phyloP scores from a whole-genome alignment of 2,888 invertebrate genomes.

The Polyploca ridens region DNA sequence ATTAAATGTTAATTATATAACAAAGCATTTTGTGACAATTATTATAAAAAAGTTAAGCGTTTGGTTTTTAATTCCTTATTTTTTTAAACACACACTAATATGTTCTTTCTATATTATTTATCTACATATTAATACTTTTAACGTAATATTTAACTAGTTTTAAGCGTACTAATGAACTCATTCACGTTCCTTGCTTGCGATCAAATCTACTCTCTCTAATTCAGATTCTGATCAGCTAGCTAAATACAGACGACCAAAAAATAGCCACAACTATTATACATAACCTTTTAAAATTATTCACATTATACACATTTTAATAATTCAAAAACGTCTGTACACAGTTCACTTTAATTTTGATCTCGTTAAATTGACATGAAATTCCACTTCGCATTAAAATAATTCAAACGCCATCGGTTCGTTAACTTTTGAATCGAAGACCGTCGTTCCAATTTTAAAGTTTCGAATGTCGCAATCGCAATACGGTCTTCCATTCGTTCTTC shows the following conservation, averaged over 20 bases:
- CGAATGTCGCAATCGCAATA: conserved; percentile 15
- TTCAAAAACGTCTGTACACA: conserved; percentile 42
- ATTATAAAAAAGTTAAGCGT: conserved; percentile 39
- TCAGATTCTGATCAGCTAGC: conserved; percentile 18
- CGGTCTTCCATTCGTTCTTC: conserved; percentile 12
- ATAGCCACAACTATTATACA: conserved; percentile 33
- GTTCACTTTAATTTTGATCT: conserved; percentile 33
- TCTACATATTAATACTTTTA: conserved; percentile 48
- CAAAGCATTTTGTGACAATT: conserved; percentile 39
- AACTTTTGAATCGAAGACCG: conserved; percentile 29
- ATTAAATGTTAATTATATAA: background rate
- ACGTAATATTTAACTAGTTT: conserved; percentile 45
- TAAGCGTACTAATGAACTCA: conserved; percentile 47
- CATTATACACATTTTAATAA: conserved; percentile 47
- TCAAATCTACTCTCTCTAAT: conserved; percentile 17
- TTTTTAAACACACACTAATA: conserved; percentile 50
- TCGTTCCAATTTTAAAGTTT: conserved; percentile 35
- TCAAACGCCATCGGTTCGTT: conserved; percentile 22
- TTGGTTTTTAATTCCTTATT: conserved; percentile 45
- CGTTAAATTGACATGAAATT: conserved; percentile 47
- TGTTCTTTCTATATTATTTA: conserved; percentile 41
- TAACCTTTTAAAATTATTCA: conserved; percentile 43
- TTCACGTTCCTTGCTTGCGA: conserved; percentile 44
- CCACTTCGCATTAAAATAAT: conserved; percentile 21
- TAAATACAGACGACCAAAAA: conserved; percentile 42